Conservation (phyloP, 2,888 invertebrate genomes). For the Euplagia quadripunctaria region DNA sequence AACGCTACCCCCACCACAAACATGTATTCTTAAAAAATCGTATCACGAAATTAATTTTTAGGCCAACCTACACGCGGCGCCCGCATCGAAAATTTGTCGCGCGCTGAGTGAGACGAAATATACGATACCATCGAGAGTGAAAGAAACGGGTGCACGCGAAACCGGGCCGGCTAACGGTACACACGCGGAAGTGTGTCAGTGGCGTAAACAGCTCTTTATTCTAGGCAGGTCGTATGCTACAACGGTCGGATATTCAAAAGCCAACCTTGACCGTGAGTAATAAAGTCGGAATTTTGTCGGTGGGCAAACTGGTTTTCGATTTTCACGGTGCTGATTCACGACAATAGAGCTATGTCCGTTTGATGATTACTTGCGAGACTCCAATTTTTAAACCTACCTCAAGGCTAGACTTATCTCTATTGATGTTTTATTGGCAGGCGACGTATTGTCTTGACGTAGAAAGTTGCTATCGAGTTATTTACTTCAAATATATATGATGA, state of each 20-base stretch:
- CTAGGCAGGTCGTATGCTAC: slow-evolving; percentile 72
- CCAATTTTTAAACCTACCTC: slow-evolving; percentile 83
- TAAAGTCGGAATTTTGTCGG: slow-evolving; percentile 67
- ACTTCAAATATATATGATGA: background rate
- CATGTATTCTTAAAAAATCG: slow-evolving; percentile 75
- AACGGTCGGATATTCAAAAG: slow-evolving; percentile 56
- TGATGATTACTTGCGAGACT: slow-evolving; percentile 72
- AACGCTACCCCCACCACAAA: slow-evolving; percentile 52
- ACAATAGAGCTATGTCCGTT: slow-evolving; percentile 79
- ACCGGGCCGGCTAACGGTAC: slow-evolving; percentile 86
- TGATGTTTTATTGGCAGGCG: slow-evolving; percentile 33
- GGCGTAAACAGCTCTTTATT: slow-evolving; percentile 74
- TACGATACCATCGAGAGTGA: slow-evolving; percentile 78
- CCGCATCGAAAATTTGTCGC: slow-evolving; percentile 87
- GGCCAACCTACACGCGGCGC: slow-evolving; percentile 83
- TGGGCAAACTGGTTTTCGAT: slow-evolving; percentile 77
- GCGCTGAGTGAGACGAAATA: slow-evolving; percentile 72
- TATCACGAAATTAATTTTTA: slow-evolving; percentile 84
- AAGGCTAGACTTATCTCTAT: slow-evolving; percentile 66
- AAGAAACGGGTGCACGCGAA: slow-evolving; percentile 77
- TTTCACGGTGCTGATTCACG: slow-evolving; percentile 85
- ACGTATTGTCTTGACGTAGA: slow-evolving; percentile 24
- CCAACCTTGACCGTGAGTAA: slow-evolving; percentile 76
- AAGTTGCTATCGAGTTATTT: slow-evolving; percentile 17
- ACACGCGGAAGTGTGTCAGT: slow-evolving; percentile 86